Evolutionary conservation across 92 coral and sea anemone species (phyloP).

Genomic region (Umimayanthus kanabou): DNA sequence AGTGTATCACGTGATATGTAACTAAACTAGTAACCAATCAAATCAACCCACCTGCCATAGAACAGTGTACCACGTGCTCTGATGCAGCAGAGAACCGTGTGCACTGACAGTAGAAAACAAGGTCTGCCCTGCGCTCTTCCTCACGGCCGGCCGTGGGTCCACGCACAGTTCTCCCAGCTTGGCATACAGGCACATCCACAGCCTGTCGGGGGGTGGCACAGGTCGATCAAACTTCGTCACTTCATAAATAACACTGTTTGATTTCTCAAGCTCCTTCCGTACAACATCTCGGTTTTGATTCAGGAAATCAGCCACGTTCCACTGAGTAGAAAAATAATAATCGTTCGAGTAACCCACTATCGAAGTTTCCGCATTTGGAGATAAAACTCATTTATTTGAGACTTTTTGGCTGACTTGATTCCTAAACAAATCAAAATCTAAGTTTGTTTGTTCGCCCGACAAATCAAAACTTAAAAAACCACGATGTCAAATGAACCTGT

Average conservation of each 20-base stretch:
- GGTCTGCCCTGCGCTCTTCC: constrained; percentile 99
- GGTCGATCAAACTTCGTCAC: constrained; percentile 84
- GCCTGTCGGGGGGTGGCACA: constrained; percentile 89
- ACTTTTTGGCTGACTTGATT: background rate
- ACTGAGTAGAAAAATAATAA: constrained; percentile 52
- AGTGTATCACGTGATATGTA: constrained; percentile 73
- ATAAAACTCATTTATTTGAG: background rate
- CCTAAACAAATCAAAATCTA: too few relatives aligned
- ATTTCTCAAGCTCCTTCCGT: constrained; percentile 71
- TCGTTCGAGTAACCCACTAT: background rate
- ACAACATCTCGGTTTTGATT: constrained; percentile 92
- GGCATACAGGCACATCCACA: constrained; percentile 98
- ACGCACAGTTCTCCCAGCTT: constrained; percentile 97
- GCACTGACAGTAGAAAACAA: constrained; percentile 96
- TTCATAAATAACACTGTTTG: constrained; percentile 60
- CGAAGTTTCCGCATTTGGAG: background rate
- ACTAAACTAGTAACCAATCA: background rate
- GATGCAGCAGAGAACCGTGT: constrained; percentile 89
- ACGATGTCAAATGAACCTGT: too few relatives aligned
- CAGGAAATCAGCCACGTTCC: constrained; percentile 97
- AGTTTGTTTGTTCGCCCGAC: too few relatives aligned
- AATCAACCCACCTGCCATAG: constrained; percentile 84
- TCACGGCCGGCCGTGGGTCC: constrained; percentile 96
- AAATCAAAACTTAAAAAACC: too few relatives aligned
- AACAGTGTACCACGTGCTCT: constrained; percentile 96